Conservation (phyloP, 2,888 invertebrate species). For the Tricholauxania praeusta region DNA sequence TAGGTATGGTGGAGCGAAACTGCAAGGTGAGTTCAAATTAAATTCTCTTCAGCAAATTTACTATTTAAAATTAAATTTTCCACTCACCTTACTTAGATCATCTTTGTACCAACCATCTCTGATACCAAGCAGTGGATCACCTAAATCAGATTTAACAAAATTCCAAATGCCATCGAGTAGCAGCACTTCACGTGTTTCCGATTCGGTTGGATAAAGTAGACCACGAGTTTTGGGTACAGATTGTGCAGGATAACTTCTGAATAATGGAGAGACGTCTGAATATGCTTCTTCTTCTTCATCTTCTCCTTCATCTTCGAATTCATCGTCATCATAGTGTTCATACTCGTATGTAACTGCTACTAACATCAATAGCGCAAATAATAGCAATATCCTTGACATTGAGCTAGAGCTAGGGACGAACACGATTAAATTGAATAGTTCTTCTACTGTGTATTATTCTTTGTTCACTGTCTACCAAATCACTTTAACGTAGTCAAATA, state of each 20-base stretch:
- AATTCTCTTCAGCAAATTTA: no score
- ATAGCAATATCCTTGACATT: no score
- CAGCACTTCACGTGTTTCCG: conserved; percentile 83
- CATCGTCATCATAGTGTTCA: background rate
- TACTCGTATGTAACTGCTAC: no score
- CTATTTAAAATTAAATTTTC: background rate
- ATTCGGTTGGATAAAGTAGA: conserved; percentile 71
- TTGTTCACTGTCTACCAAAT: background rate
- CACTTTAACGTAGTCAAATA: background rate
- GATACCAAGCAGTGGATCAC: conserved; percentile 79
- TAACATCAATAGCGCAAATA: background rate
- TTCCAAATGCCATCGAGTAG: conserved; percentile 92
- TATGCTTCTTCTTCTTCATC: no score
- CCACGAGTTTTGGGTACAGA: conserved; percentile 52
- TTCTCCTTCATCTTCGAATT: no score
- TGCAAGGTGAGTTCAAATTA: background rate
- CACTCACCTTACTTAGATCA: conserved; percentile 75
- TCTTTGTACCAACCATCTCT: conserved; percentile 80
- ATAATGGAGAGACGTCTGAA: no score
- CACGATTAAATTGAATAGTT: no score
- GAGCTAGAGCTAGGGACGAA: no score
- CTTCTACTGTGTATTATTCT: no score
- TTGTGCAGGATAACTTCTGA: background rate
- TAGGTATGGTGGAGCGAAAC: conserved; percentile 76
- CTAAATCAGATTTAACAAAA: conserved; percentile 79